phyloP scores from a whole-genome alignment of 2,113 vertebrate species.

The Malaclemys terrapin region DNA sequence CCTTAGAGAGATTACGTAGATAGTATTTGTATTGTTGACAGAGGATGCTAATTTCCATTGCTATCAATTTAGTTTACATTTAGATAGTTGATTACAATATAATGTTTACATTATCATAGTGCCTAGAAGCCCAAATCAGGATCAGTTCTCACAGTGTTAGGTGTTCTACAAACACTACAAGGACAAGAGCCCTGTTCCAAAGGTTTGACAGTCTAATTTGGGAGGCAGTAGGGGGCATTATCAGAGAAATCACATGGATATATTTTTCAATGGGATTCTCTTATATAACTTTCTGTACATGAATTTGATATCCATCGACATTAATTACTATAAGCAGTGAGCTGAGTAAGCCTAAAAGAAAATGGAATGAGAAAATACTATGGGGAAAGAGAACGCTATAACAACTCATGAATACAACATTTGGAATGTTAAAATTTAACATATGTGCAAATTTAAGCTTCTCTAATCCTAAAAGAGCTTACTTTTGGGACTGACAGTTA shows the following conservation, averaged over 20 bases:
- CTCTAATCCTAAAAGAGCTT: not conserved
- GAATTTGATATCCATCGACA: slow-evolving; percentile 17
- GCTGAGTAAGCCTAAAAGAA: slow-evolving; percentile 19
- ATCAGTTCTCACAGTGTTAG: not conserved
- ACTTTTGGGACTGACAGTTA: not conserved
- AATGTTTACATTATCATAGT: fast-evolving
- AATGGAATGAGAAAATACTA: not conserved
- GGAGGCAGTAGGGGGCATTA: not conserved
- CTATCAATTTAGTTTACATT: not conserved
- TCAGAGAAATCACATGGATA: not conserved
- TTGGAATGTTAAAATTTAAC: not conserved
- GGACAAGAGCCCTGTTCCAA: not conserved
- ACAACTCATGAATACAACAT: not conserved
- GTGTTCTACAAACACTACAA: not conserved
- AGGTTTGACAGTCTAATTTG: not conserved
- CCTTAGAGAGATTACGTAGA: no score
- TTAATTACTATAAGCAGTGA: not conserved
- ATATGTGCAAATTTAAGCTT: not conserved
- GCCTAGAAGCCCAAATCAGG: not conserved
- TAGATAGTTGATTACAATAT: not conserved
- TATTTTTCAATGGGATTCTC: slow-evolving; percentile 15
- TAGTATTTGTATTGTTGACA: no score
- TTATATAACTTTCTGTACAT: not conserved
- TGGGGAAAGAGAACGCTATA: not conserved
- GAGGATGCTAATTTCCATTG: no score